Evolutionary conservation across 2,797 vertebrate genomes (phyloP), one percentile per base, ranked within the genome.

Genomic region (Lateolabrax maculatus): DNA sequence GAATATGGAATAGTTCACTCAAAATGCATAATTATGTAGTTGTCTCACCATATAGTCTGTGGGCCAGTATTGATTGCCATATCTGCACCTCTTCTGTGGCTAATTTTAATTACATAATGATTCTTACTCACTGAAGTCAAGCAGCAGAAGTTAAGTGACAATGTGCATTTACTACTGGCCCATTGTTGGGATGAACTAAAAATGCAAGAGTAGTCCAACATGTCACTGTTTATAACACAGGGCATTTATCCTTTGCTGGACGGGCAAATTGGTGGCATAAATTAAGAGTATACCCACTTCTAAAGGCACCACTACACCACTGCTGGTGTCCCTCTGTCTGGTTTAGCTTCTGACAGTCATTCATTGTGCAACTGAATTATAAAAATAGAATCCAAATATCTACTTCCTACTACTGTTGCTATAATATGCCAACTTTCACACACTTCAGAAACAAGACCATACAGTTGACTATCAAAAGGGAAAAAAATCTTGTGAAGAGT

Each of bases 391-490:
- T 36, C 21, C 29, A 27, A 19, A 23, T 19, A 55, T 25, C 39
- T 55, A 64, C 58, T 36, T 43, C 19, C 29, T 29, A 23, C 6
- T 46, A 43, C 2, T 71, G 46, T 8, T 62, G 11, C 66, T 48
- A 34, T 13, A 43, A 65, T 16, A n/a, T 43, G 18, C 6, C 44
- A 67, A 29, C 21, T 18, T 21, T n/a, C 37, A 39, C 29, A 61
- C 25, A 53, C n/a, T 46, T 36, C 44, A 70, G 19, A 52, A 66
- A 25, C 51, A n/a, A 27, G 34, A 60, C 58, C 36, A 36, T 8
- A 21, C 11, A 64, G 53, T 3, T 44, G 48, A 68, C 62, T 62
- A 46, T 80, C 36, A 72, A 52, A 66, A n/a, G 64, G 67, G 70
- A 55, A 52, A 13, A n/a, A 8, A 19, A n/a, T 41, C 56, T 41